Evolutionary conservation across 1,140 invertebrate species (phyloP).

Genomic region (Pseudomyrmex gracilis): DNA sequence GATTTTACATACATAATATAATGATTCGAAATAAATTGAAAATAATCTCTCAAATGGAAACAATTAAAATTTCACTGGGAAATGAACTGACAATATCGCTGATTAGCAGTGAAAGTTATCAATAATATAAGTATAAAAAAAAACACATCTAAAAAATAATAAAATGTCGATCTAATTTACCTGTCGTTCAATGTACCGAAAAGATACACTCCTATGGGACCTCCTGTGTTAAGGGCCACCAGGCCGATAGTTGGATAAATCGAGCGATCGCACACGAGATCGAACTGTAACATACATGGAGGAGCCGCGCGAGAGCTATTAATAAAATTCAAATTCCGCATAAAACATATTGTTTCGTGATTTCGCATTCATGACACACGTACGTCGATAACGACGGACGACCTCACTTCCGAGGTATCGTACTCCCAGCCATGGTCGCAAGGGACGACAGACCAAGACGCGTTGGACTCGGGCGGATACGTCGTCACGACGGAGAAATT

Average conservation of each 20-base stretch:
- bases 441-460: slow-evolving; percentile 88
- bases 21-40: background rate
- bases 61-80: background rate
- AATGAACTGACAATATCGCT: background rate
- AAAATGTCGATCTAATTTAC: slow-evolving; percentile 76
- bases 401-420: slow-evolving; percentile 88
- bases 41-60: background rate
- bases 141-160: background rate
- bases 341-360: too few species aligned
- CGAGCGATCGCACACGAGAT: slow-evolving; percentile 93
- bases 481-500: slow-evolving; percentile 81
- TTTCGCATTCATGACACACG: slow-evolving; percentile 55
- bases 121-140: background rate
- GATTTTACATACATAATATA: background rate
- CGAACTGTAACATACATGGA: slow-evolving; percentile 88
- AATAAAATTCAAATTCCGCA: too few species aligned
- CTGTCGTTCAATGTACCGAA: slow-evolving; percentile 94
- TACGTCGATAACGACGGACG: slow-evolving; percentile 94
- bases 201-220: slow-evolving; percentile 93
- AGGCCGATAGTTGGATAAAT: slow-evolving; percentile 94
- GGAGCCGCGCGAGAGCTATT: too few species aligned
- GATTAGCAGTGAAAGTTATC: background rate
- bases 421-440: slow-evolving; percentile 94
- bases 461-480: slow-evolving; percentile 83
- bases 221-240: slow-evolving; percentile 93